Evolutionary conservation across 2,113 vertebrate genomes (phyloP).

Genomic region (Dendropsophus ebraccatus): DNA sequence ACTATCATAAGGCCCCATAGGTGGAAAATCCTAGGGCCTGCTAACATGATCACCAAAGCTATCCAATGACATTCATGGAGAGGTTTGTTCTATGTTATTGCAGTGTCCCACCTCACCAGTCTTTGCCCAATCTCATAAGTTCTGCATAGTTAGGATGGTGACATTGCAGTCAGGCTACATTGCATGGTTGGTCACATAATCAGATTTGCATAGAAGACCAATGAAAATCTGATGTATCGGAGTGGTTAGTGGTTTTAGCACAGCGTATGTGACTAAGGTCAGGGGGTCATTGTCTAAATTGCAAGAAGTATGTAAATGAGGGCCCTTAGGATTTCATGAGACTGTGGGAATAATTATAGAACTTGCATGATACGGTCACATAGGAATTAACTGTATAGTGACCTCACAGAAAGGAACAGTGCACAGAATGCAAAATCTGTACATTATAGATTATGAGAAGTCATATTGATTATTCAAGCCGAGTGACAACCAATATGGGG

Average conservation of each 20-base stretch:
- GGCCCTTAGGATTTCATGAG: neutral
- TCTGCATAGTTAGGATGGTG: neutral
- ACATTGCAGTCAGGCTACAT: neutral
- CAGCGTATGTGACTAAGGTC: neutral
- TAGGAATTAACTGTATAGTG: neutral
- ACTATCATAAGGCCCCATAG: neutral
- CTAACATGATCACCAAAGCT: neutral
- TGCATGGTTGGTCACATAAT: neutral
- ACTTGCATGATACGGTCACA: neutral
- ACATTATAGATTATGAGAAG: neutral
- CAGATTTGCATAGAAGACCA: conserved; percentile 2
- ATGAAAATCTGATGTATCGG: neutral
- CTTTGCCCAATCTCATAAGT: neutral
- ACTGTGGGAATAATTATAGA: neutral
- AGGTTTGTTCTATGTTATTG: neutral
- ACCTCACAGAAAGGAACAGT: neutral
- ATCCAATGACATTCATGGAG: neutral
- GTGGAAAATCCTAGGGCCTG: neutral
- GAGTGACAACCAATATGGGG: neutral
- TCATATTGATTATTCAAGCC: neutral
- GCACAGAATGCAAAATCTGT: neutral
- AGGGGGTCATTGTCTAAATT: neutral
- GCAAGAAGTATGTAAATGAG: neutral
- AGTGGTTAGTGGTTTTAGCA: neutral
- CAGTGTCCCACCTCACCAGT: neutral